Evolutionary conservation across 2,888 invertebrate species (phyloP), one percentile per base, ranked within the genome.

Genomic region (Ferrisia virgata): DNA sequence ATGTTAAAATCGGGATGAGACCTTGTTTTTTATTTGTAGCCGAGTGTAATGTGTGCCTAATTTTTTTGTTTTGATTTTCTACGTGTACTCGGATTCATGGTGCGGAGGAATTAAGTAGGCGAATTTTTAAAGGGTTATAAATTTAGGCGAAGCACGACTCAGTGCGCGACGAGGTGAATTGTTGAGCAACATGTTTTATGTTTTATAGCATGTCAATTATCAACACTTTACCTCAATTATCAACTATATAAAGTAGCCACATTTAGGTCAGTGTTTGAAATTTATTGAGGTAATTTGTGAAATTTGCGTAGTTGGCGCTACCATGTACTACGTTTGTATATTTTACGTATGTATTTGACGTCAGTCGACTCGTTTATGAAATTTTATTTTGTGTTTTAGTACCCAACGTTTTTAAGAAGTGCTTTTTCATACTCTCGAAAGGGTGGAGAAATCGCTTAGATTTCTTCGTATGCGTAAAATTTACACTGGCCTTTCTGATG

Each of bases 1-100:
- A 72, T 72, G 58, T 64, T 64, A 22, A 4, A 28, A n/a, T 72
- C 33, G 72, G 72, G 72, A 72, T 72, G 72, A 72, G 72, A 72
- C 72, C 72, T 31, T 72, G 58, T 64, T 3, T 72, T 72, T n/a
- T n/a, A 31, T 31, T 64, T 11, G 25, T 64, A 28, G 13, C 40
- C 8, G 40, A 40, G 6, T 40, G 13, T 40, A 40, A 40, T 40
- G 40, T 13, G 40, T 9, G 40, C 40, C 13, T 40, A 40, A 40
- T 40, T 40, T 40, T 9, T 40, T 40, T 13, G 40, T 9, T n/a
- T n/a, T n/a, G n/a, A n/a, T n/a, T n/a, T n/a, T n/a, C n/a, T n/a
- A n/a, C n/a, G n/a, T n/a, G n/a, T n/a, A n/a, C n/a, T n/a, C n/a
- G n/a, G n/a, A n/a, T n/a, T n/a, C n/a, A n/a, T n/a, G n/a, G n/a